A percentile compares a stretch with the other conserved stretches of the same genome.
Evolutionary conservation across 2,113 vertebrate genomes (phyloP).

Genomic region (Panurus biarmicus): DNA sequence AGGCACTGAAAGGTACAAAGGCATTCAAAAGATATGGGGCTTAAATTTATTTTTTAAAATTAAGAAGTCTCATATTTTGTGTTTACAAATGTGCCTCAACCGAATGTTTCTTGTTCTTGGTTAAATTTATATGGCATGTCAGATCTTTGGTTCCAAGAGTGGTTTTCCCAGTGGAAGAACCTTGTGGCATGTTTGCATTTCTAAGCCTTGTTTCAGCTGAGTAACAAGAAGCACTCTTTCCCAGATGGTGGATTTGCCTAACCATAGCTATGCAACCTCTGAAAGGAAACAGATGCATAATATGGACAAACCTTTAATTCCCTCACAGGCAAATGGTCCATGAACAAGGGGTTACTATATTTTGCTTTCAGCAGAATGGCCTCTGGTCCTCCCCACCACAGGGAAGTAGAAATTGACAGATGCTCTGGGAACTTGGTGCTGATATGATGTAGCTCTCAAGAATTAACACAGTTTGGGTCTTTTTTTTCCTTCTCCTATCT

Average conservation of each 20-base stretch:
- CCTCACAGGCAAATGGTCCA: rapidly evolving
- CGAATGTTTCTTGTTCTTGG: background rate
- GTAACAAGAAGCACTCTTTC: background rate
- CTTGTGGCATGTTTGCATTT: background rate
- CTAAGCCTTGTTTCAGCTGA: background rate
- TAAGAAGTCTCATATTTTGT: background rate
- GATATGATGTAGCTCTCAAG: background rate
- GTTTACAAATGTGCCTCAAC: background rate
- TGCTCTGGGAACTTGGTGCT: background rate
- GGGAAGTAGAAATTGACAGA: background rate
- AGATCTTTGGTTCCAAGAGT: background rate
- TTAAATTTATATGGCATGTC: background rate
- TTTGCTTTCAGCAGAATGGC: background rate
- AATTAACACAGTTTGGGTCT: background rate
- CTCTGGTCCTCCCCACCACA: background rate
- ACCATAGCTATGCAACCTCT: background rate
- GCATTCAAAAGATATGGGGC: background rate
- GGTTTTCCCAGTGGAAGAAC: background rate
- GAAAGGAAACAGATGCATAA: background rate
- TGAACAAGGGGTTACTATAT: background rate
- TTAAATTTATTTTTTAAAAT: background rate
- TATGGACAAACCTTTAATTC: background rate
- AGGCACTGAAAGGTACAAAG: background rate
- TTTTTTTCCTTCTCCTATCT: background rate
- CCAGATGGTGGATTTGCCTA: background rate